Evolutionary conservation across 37 sponge, comb jelly and placozoan species (phyloP), one percentile per base, ranked within the genome.

Genomic region (Lycopodina hypogea): DNA sequence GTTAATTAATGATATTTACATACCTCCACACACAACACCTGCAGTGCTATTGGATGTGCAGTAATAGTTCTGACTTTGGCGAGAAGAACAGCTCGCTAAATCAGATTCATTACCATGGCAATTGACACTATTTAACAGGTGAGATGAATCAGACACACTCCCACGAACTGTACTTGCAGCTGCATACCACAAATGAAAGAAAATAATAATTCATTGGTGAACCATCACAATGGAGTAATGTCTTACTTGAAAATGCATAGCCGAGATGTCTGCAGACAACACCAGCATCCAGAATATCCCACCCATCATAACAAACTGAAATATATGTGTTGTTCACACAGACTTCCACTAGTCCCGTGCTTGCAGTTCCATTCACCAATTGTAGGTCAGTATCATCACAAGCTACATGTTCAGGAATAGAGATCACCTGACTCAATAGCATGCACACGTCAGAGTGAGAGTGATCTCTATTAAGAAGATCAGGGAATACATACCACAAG

Each of bases 401-500:
- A 7, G 34, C 40, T 28, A 28, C 29, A 30, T 39, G 7, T 35
- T 68, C 69, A 35, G 39, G 33, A 6, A 68, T 68, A 28, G 9
- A 35, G 21, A 38, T 7, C 4, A 17, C 8, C 19, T 7, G 24
- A 60, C 61, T 17, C 17, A 12, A 11, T 7, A 26, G 23, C 19
- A 60, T 60, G 61, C 55, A 53, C 12, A 53, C 12, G 12, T 53
- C 17, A 12, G 55, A 19, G 12, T 53, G 17, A 19, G 55, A 53
- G 12, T 53, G 12, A 17, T 19, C 17, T 53, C 55, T 17, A 53
- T 53, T n/a, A n/a, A n/a, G n/a, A n/a, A n/a, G n/a, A n/a, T n/a
- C n/a, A n/a, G n/a, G n/a, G n/a, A n/a, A n/a, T n/a, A 58, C 59
- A 3, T 58, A 58, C 59, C 59, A 58, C 59, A 58, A 4, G 59